A percentile compares a stretch with the other conserved stretches of the same genome.
These are phyloP conservation scores for Garrulus glandarius DNA, from an alignment of 2,797 vertebrate genomes.

Conservation along the genomic window DNA sequence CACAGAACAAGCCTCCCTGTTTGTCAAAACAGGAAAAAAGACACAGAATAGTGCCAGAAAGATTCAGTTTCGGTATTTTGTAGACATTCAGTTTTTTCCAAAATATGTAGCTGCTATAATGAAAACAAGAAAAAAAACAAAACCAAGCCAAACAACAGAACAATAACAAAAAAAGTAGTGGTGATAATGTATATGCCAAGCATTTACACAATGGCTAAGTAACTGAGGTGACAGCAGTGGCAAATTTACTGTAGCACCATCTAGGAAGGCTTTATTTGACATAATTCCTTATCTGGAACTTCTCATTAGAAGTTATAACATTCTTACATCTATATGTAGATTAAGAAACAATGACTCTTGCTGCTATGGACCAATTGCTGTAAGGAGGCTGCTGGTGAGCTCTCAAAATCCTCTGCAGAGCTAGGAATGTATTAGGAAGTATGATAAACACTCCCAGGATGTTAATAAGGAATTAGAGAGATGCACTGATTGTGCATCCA, in stretches of 20 bases:
- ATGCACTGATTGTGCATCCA: not conserved
- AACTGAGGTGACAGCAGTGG: not conserved
- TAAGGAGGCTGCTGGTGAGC: not conserved
- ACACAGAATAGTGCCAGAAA: not conserved
- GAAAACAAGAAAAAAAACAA: not conserved
- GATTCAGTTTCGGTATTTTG: not conserved
- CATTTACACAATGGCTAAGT: not conserved
- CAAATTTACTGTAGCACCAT: not conserved
- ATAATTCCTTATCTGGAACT: not conserved
- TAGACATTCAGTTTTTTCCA: not conserved
- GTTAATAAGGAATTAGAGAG: not conserved
- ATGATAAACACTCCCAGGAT: not conserved
- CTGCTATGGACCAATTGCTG: not conserved
- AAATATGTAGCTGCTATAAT: not conserved
- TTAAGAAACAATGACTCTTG: not conserved
- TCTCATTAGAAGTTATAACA: not conserved
- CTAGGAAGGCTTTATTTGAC: not conserved
- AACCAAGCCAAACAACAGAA: not conserved
- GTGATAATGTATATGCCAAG: not conserved
- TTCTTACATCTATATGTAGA: not conserved
- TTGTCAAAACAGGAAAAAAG: not conserved
- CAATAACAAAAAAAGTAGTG: not conserved
- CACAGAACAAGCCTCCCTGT: not conserved
- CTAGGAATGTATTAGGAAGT: not conserved
- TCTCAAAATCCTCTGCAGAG: not conserved